Evolutionary conservation across 2,888 invertebrate species (phyloP).

Genomic region (Caenorhabditis japonica): DNA sequence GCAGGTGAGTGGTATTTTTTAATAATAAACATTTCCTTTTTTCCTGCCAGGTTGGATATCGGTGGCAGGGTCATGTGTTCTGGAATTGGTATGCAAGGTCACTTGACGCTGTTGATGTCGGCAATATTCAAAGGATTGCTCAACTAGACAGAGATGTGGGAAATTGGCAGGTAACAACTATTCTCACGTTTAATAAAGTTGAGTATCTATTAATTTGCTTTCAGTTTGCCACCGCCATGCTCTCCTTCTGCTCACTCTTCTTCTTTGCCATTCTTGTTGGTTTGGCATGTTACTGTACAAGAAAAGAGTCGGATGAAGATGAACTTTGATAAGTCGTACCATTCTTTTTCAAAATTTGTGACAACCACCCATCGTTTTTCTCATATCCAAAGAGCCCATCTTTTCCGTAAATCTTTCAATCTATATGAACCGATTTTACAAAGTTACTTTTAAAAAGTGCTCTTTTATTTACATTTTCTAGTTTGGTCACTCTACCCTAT

Average conservation of each 20-base stretch:
- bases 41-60: slow-evolving; percentile 66
- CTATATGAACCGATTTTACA: slow-evolving; percentile 27
- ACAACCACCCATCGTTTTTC: slow-evolving; percentile 4
- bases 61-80: slow-evolving; percentile 77
- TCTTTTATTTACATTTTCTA: slow-evolving; percentile 2
- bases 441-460: slow-evolving; percentile 17
- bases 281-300: slow-evolving; percentile 77
- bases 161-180: slow-evolving; percentile 74
- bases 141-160: slow-evolving; percentile 75
- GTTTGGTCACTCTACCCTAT: not conserved
- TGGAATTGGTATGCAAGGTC: slow-evolving; percentile 77
- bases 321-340: slow-evolving; percentile 58
- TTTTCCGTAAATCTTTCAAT: slow-evolving; percentile 1
- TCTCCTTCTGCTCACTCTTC: slow-evolving; percentile 76
- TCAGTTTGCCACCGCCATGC: slow-evolving; percentile 77
- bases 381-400: slow-evolving; percentile 7
- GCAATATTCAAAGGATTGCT: slow-evolving; percentile 74
- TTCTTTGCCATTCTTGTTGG: slow-evolving; percentile 78
- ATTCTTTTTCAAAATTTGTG: not conserved
- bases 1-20: slow-evolving; percentile 65
- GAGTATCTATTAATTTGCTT: too few relatives aligned
- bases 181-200: too few relatives aligned
- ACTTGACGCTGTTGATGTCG: slow-evolving; percentile 76
- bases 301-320: slow-evolving; percentile 76
- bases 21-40: too few relatives aligned